Evolutionary conservation across 2,888 invertebrate genomes (phyloP).

Genomic region (Drosophila peninsularis): DNA sequence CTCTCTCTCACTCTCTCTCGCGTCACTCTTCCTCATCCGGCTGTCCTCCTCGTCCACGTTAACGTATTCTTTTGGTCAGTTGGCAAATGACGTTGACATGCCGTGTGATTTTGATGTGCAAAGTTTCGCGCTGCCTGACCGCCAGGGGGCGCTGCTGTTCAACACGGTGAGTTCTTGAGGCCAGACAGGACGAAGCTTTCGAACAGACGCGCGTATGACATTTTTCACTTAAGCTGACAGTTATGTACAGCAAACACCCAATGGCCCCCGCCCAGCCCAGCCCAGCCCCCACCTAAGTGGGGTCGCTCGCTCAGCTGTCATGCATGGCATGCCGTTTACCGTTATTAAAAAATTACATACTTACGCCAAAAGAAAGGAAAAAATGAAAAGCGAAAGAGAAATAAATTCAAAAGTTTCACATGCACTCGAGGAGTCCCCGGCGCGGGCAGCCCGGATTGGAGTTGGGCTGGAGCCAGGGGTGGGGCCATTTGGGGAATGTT

Average conservation of each 20-base stretch:
- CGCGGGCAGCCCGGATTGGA: neutral
- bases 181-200: constrained; percentile 36
- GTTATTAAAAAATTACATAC: constrained; percentile 79
- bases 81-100: constrained; percentile 66
- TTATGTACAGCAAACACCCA: constrained; percentile 60
- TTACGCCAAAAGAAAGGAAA: constrained; percentile 22
- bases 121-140: constrained; percentile 36
- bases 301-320: constrained; percentile 71
- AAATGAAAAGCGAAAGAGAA: constrained; percentile 44
- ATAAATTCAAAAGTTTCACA: constrained; percentile 77
- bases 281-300: neutral
- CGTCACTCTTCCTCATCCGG: neutral
- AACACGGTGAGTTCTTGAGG: constrained; percentile 25
- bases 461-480: constrained; percentile 1
- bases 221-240: constrained; percentile 82
- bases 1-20: neutral
- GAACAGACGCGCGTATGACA: constrained; percentile 73
- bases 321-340: constrained; percentile 74
- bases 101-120: constrained; percentile 70
- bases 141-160: constrained; percentile 38
- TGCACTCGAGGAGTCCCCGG: constrained; percentile 30
- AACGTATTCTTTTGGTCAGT: constrained; percentile 36
- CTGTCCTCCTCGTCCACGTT: constrained; percentile 4
- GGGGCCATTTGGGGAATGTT: constrained; percentile 63
- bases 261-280: too few species aligned